Conservation (phyloP, 2,888 invertebrate genomes). For the Nemurella pictetii region DNA sequence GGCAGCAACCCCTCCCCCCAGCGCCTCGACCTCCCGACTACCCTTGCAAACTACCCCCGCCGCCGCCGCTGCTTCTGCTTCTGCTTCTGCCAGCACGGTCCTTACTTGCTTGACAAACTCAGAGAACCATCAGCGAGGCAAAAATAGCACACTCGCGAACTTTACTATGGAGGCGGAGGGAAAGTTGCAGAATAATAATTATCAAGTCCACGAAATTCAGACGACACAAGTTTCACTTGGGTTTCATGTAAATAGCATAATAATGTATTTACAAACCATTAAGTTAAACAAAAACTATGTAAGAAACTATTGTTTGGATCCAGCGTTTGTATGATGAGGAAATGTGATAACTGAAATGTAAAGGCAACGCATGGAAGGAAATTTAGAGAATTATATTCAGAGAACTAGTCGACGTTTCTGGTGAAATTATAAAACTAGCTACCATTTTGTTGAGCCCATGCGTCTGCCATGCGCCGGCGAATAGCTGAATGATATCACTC, state of each 20-base stretch:
- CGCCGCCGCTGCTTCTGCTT: background rate
- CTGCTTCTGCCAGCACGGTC: background rate
- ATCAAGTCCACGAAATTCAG: conserved; percentile 29
- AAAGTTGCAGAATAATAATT: conserved; percentile 21
- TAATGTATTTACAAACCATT: background rate
- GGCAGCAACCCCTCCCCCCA: conserved; percentile 3
- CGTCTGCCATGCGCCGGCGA: background rate
- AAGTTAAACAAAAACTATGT: background rate
- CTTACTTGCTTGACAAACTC: conserved; percentile 31
- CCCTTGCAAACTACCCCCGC: background rate
- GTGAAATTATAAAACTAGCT: background rate
- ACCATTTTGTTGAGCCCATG: background rate
- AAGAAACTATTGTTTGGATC: background rate
- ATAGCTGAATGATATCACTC: background rate
- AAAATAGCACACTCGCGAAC: conserved; percentile 27
- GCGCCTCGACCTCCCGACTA: background rate
- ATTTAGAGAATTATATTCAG: background rate
- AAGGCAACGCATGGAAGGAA: background rate
- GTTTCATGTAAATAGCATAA: background rate
- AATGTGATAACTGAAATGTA: background rate
- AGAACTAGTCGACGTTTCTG: background rate
- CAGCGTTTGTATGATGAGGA: background rate
- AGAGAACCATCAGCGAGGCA: conserved; percentile 6
- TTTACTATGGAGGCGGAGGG: conserved; percentile 1
- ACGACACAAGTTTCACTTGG: conserved; percentile 21